These are phyloP conservation scores for Melinaea menophilus DNA, from an alignment of 2,888 invertebrate genomes.

Conservation along the genomic window DNA sequence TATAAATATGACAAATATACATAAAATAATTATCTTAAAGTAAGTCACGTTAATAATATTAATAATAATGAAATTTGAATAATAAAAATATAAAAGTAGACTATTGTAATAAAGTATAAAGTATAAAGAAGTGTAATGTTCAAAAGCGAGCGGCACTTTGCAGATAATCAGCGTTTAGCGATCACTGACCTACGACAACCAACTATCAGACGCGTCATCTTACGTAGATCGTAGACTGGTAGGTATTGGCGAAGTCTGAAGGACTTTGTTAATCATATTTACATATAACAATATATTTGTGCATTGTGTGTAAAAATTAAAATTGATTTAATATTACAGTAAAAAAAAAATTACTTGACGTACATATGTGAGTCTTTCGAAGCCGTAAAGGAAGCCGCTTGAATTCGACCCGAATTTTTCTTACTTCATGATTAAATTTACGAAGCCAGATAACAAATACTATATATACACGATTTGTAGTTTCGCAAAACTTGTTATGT, in stretches of 20 bases:
- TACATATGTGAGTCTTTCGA: not conserved
- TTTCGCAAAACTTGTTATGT: too few species aligned
- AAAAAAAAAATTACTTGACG: too few species aligned
- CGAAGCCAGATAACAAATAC: not conserved
- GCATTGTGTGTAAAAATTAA: too few species aligned
- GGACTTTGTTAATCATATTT: not conserved
- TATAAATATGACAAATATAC: too few species aligned
- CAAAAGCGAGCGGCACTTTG: conserved; percentile 27
- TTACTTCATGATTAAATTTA: not conserved
- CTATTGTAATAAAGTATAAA: too few species aligned
- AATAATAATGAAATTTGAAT: too few species aligned
- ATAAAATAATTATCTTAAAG: too few species aligned
- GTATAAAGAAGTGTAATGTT: conserved; percentile 11
- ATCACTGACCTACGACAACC: conserved; percentile 70
- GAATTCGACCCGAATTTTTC: not conserved
- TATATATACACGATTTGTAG: too few species aligned
- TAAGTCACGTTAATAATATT: too few species aligned
- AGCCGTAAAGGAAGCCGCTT: conserved; percentile 4
- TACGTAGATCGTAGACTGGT: conserved; percentile 32
- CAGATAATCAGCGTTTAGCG: conserved; percentile 52
- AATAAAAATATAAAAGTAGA: too few species aligned
- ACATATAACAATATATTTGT: not conserved
- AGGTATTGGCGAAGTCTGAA: not conserved
- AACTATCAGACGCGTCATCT: conserved; percentile 54
- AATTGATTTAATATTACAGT: too few species aligned